phyloP scores from a whole-genome alignment of 2,113 vertebrate genomes.

The Eretmochelys imbricata region DNA sequence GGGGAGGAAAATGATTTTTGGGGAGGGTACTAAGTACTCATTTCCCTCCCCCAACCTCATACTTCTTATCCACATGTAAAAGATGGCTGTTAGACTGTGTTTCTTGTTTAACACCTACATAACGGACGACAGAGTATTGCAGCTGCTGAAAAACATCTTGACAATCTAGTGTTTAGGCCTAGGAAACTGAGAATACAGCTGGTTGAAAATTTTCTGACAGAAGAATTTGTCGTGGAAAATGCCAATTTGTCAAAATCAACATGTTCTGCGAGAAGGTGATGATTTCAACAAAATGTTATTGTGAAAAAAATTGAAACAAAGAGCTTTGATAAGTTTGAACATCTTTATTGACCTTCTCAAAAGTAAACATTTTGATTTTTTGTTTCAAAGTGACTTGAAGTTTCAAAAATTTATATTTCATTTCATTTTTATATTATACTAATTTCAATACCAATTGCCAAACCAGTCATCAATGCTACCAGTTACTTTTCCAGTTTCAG shows the following conservation, averaged over 20 bases:
- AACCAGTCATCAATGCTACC: background rate
- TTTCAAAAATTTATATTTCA: background rate
- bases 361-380: background rate
- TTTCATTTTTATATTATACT: background rate
- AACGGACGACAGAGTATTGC: background rate
- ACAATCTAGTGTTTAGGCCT: background rate
- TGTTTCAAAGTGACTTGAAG: background rate
- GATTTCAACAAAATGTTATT: background rate
- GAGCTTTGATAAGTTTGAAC: background rate
- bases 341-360: background rate
- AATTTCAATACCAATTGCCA: background rate
- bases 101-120: background rate
- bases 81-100: background rate
- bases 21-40: background rate
- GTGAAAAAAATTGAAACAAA: background rate
- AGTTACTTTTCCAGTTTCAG: background rate
- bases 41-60: too few relatives aligned
- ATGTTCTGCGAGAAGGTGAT: background rate
- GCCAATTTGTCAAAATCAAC: background rate
- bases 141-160: background rate
- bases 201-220: background rate
- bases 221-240: background rate
- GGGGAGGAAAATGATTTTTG: background rate
- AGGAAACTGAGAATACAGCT: background rate
- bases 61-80: background rate